Conservation (phyloP, 2,797 vertebrate genomes). For the Ctenopoma multispine region DNA sequence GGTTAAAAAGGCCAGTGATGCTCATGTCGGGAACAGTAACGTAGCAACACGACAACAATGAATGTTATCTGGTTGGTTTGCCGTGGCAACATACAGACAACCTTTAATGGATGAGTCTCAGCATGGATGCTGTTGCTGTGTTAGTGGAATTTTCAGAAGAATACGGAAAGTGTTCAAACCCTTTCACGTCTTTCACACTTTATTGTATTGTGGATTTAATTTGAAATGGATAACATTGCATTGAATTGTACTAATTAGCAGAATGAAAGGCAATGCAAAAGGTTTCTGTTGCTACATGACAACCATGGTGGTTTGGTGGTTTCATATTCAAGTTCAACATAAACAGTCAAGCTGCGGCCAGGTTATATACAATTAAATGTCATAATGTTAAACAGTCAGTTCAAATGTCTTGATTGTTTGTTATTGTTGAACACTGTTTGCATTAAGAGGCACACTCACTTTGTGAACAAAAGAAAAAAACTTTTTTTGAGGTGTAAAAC, state of each 20-base stretch:
- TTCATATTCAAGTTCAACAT: slow-evolving; percentile 23
- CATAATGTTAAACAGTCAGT: neutral
- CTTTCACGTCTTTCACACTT: neutral
- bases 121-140: slow-evolving; percentile 32
- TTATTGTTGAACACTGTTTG: neutral
- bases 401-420: no score
- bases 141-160: slow-evolving; percentile 31
- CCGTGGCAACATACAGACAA: slow-evolving; percentile 50
- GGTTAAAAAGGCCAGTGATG: slow-evolving; percentile 40
- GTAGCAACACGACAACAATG: slow-evolving; percentile 41
- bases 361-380: slow-evolving; percentile 1
- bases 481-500: slow-evolving; percentile 19
- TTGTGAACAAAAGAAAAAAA: neutral
- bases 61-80: slow-evolving; percentile 41
- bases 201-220: neutral
- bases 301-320: neutral
- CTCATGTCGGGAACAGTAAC: slow-evolving; percentile 46
- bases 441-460: neutral
- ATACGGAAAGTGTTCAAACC: slow-evolving; percentile 4
- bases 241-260: slow-evolving; percentile 37
- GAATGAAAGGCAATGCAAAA: slow-evolving; percentile 44
- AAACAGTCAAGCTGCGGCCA: slow-evolving; percentile 7
- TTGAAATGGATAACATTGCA: neutral
- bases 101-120: slow-evolving; percentile 45
- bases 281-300: slow-evolving; percentile 20